A percentile compares a stretch with the other conserved stretches of the same genome.
Evolutionary conservation across 2,113 vertebrate genomes (phyloP).

Genomic region (Salminus brasiliensis): DNA sequence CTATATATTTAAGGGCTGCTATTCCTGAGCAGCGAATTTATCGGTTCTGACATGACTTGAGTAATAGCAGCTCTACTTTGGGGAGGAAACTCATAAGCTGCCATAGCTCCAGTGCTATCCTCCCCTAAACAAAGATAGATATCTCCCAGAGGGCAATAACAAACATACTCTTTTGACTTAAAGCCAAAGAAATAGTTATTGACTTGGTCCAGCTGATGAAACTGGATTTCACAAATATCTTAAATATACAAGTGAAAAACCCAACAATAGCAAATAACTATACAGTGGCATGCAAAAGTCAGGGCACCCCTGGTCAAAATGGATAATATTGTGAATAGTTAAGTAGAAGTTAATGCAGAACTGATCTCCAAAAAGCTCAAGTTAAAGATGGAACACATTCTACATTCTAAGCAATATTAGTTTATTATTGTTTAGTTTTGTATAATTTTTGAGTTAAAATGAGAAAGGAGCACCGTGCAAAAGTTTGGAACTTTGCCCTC

Average conservation of each 20-base stretch:
- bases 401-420: no score
- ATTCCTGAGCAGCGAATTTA: slow-evolving; percentile 8
- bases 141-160: slow-evolving; percentile 30
- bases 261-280: background rate
- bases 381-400: no score
- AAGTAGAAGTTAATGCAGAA: no score
- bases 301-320: no score
- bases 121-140: slow-evolving; percentile 30
- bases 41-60: slow-evolving; percentile 6
- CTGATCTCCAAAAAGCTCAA: no score
- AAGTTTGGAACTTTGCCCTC: no score
- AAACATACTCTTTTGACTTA: background rate
- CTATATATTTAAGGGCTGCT: background rate
- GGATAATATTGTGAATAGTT: no score
- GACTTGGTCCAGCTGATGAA: background rate
- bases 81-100: slow-evolving; percentile 20
- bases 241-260: background rate
- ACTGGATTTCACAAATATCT: background rate
- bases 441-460: no score
- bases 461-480: no score
- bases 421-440: no score
- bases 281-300: no score
- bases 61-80: slow-evolving; percentile 16
- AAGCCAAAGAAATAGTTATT: slow-evolving; percentile 2
- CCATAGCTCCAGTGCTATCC: background rate